Base-by-base conservation (phyloP, 2,113 vertebrate species). In the Siphamia tubifer region DNA sequence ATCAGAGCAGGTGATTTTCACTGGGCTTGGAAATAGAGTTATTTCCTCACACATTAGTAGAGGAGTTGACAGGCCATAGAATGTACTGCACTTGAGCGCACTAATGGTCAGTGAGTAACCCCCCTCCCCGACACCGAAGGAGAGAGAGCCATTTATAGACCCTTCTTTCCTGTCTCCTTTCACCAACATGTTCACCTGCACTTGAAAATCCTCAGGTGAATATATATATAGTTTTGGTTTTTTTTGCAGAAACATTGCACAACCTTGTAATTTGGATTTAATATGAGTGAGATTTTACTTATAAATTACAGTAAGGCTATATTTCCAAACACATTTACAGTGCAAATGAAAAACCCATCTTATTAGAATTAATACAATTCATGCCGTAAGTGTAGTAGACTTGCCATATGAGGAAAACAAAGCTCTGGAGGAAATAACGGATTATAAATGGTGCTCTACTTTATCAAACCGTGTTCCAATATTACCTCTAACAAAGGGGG, bases 41-140 rank as follows among this genome's bases (percentile, higher is more conserved):
- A 82, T 86, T 85, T 87, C 81, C 76, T 88, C 60, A 66, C 83
- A 82, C 79, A 86, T 89, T 84, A 81, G 85, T 43, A 36, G 73
- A 77, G 44, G 67, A 82, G 81, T 69, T 83, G 87, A 88, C 88
- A 86, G 84, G 77, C 85, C 77, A 79, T 38, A 74, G 85, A 84
- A 82, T 82, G 73, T 74, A 74, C 77, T 81, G 82, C 71, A 88
- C 81, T 80, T 52, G 67, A 83, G 68, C 48, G 55, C 87, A 83
- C 85, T 90, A 87, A 90, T 90, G 86, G 89, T 90, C 89, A 87
- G 84, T 73, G 77, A 87, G 65, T 81, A 83, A 63, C 67, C 43
- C 27, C 35, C 47, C 56, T 40, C 12, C 23, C 60, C 34, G 71
- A 82, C 75, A 68, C 73, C 55, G 31, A 63, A 69, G 60, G 43